Percentiles rank a stretch among this genome's conserved stretches.
Conservation (phyloP, 2,113 vertebrate species). For the Sinocyclocheilus anophthalmus region DNA sequence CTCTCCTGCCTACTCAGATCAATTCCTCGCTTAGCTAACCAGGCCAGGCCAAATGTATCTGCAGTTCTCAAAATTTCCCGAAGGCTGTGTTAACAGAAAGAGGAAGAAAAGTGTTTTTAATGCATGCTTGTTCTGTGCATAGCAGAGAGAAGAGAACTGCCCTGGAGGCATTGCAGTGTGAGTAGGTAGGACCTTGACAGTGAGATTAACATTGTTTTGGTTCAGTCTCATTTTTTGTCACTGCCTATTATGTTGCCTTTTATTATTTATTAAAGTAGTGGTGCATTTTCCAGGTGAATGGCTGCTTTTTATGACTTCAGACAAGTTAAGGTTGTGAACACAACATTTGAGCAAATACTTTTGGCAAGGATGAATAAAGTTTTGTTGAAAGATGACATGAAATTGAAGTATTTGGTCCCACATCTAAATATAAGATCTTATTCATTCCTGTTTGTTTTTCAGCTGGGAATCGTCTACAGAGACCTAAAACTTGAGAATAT, state of each 20-base stretch:
- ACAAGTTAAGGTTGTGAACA: background rate
- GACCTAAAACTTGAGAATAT: conserved; percentile 99
- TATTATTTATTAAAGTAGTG: conserved; percentile 33
- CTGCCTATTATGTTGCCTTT: conserved; percentile 11
- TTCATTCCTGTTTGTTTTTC: conserved; percentile 29
- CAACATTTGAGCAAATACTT: background rate
- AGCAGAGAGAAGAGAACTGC: conserved; percentile 29
- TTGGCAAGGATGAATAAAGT: background rate
- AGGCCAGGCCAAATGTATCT: conserved; percentile 35
- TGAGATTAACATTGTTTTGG: conserved; percentile 25
- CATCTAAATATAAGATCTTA: background rate
- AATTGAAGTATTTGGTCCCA: background rate
- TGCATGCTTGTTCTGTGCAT: conserved; percentile 28
- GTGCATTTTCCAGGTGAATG: conserved; percentile 26
- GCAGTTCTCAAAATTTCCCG: conserved; percentile 10
- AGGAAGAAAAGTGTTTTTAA: conserved; percentile 29
- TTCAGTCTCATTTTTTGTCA: background rate
- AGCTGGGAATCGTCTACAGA: conserved; percentile 97
- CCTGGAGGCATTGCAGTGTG: background rate
- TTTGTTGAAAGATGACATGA: background rate
- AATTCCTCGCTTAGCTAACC: conserved; percentile 36
- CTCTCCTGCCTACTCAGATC: conserved; percentile 31
- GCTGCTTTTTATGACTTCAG: conserved; percentile 22
- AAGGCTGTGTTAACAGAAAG: conserved; percentile 49
- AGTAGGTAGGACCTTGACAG: conserved; percentile 25